Base-by-base conservation (phyloP, 1,140 invertebrate genomes). In the Oncopodura yosiiana region DNA sequence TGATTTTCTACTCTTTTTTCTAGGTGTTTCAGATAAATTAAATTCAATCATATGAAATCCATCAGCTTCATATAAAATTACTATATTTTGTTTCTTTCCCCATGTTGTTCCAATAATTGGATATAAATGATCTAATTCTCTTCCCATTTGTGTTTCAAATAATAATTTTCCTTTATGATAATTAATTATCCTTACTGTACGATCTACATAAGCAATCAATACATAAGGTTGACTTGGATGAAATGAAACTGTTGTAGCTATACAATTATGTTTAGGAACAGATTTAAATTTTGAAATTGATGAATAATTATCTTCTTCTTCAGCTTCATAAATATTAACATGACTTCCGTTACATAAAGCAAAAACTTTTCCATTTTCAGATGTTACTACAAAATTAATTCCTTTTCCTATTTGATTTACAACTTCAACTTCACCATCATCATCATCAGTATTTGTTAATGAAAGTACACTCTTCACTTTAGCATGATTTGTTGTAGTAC, bases 201-300 rank as follows among this genome's bases (percentile, higher is more conserved):
- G 49, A 37, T 63, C 61, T 1, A 46, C 30, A 55, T 39, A 63
- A 4, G 61, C 42, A n/a, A 58, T 6, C n/a, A 63, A 24, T 3
- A 63, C 16, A 14, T 49, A 50, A 9, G 45, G 49, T 5, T 36
- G 18, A 6, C 14, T 30, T 36, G 57, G 58, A 39, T 63, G 57
- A 26, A 63, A 60, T 38, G 21, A 3, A 16, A 57, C 5, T 1
- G 54, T 30, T 18, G 61, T 53, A 3, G 44, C 18, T 18, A 24
- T 37, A 49, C 21, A 53, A 19, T n/a, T 11, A 37, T 56, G 45
- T 3, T 37, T 27, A 14, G 57, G 61, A 18, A 54, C 11, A 16
- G 12, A n/a, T 14, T n/a, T n/a, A n/a, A n/a, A n/a, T n/a, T n/a
- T n/a, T n/a, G n/a, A n/a, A n/a, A n/a, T n/a, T 27, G 18, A 12